phyloP scores from a whole-genome alignment of 2,888 invertebrate genomes.

The Andrena marginata region DNA sequence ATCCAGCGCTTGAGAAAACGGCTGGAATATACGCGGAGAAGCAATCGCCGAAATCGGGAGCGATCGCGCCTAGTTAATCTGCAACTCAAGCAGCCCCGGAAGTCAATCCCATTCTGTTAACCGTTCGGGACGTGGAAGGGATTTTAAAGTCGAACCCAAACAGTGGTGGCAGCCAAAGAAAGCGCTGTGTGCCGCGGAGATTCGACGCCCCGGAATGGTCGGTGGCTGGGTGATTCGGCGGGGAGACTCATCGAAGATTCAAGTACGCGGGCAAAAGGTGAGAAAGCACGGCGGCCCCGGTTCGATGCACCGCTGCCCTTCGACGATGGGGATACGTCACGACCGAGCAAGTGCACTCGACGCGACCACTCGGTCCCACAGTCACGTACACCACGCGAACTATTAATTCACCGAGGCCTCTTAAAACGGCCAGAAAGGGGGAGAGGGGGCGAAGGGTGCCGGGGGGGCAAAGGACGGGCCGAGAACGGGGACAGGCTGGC shows the following conservation, averaged over 20 bases:
- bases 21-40: not conserved
- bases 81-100: conserved; percentile 15
- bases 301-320: conserved; percentile 50
- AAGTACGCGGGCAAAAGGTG: conserved; percentile 29
- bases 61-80: conserved; percentile 5
- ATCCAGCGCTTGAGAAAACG: not conserved
- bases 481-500: conserved; percentile 20
- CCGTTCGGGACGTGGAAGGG: not conserved
- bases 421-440: conserved; percentile 17
- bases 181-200: not conserved
- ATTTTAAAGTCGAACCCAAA: not conserved
- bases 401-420: conserved; percentile 61
- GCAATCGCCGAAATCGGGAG: not conserved
- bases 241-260: conserved; percentile 12
- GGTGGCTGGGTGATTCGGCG: not conserved
- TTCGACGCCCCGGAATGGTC: not conserved
- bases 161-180: not conserved
- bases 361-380: conserved; percentile 51
- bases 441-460: not conserved
- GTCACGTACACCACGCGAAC: conserved; percentile 59
- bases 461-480: conserved; percentile 28
- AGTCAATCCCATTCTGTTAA: conserved; percentile 11
- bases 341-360: conserved; percentile 65
- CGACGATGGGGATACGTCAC: conserved; percentile 62
- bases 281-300: conserved; percentile 25